phyloP scores from a whole-genome alignment of 2,797 vertebrate species.

The Chiroxiphia lanceolata region DNA sequence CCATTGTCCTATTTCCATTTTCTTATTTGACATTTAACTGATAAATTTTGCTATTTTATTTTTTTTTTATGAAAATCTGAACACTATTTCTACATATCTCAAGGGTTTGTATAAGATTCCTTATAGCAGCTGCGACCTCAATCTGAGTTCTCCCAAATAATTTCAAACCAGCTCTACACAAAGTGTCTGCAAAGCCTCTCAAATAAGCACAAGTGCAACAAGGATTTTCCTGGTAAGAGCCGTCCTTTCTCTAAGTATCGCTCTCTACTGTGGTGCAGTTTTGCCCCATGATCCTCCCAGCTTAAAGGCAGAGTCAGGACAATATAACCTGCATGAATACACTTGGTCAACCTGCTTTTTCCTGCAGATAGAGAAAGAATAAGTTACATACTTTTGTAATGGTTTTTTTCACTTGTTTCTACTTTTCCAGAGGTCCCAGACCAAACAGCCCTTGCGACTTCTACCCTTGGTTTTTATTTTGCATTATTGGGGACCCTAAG shows the following conservation, averaged over 20 bases:
- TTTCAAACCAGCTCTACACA: not conserved
- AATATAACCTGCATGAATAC: not conserved
- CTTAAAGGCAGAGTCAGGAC: not conserved
- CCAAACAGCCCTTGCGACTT: not conserved
- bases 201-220: not conserved
- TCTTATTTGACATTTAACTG: not conserved
- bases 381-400: not conserved
- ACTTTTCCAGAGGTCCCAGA: not conserved
- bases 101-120: not conserved
- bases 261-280: not conserved
- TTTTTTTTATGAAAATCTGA: not conserved
- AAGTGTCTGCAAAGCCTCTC: not conserved
- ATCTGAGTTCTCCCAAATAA: not conserved
- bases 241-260: not conserved
- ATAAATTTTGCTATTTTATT: not conserved
- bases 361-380: not conserved
- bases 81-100: not conserved
- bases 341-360: not conserved
- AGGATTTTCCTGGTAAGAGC: not conserved
- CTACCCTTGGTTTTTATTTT: not conserved
- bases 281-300: not conserved
- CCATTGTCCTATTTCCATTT: not conserved
- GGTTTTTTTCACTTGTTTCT: not conserved
- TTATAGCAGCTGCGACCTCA: not conserved
- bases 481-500: not conserved